Evolutionary conservation across 2,113 vertebrate genomes (phyloP).

Genomic region (Misgurnus mizolepis): DNA sequence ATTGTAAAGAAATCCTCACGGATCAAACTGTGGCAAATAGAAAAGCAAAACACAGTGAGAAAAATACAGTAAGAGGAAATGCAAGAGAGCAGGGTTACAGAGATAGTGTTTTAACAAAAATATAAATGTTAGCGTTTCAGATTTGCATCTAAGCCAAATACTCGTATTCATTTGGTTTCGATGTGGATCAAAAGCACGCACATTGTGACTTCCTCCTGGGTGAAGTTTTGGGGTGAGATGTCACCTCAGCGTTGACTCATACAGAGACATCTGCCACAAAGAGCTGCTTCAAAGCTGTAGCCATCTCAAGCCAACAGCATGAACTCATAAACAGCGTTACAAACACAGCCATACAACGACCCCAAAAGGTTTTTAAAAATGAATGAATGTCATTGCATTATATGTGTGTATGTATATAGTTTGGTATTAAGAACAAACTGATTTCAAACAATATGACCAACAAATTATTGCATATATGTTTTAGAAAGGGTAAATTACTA

Average conservation of each 20-base stretch:
- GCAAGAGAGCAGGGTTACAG: neutral
- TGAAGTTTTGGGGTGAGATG: slow-evolving; percentile 17
- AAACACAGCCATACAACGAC: neutral
- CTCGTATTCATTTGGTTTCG: neutral
- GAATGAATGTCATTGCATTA: no score
- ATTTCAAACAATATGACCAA: no score
- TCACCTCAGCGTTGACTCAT: slow-evolving; percentile 25
- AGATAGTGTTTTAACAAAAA: neutral
- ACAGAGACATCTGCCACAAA: slow-evolving; percentile 34
- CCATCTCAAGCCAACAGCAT: slow-evolving; percentile 2
- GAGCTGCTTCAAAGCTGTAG: slow-evolving; percentile 29
- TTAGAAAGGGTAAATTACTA: no score
- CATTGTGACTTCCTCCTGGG: slow-evolving; percentile 14
- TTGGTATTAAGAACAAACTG: no score
- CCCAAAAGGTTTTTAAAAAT: neutral
- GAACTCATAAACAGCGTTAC: neutral
- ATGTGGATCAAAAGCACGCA: slow-evolving; percentile 5
- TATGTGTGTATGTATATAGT: no score
- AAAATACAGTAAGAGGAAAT: slow-evolving; percentile 3
- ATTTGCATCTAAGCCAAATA: neutral
- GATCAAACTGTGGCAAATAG: neutral
- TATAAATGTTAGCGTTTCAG: neutral
- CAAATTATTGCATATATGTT: no score
- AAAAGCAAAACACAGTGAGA: neutral
- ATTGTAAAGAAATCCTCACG: neutral